Evolutionary conservation across 1,140 invertebrate genomes (phyloP), one percentile per base, ranked within the genome.

Genomic region (Oryctes rhinoceros): DNA sequence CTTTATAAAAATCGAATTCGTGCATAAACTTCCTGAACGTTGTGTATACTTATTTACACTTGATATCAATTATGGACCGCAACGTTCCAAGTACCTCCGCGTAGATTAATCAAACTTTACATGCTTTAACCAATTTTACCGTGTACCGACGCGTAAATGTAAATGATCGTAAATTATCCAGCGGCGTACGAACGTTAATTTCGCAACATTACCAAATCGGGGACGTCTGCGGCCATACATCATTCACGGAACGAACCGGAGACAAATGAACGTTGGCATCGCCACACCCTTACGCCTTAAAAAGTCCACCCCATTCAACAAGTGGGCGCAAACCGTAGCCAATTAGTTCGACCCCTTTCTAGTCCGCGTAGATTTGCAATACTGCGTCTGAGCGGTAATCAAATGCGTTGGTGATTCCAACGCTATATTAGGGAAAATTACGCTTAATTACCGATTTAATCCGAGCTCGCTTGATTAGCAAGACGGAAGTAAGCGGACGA

Each of bases 221-320:
- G 24, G 9, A 30, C 65, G 24, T 71, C 35, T 37, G 9, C 24
- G 24, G 24, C 24, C 6, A 24, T 71, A 30, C 65, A 24, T 71
- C 65, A 71, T 24, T 35, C 65, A 9, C 35, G 18, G 20, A 71
- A 35, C 24, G 65, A 24, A 71, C 24, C 39, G 9, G 24, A 71
- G 20, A 24, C 13, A 37, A 71, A 71, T 37, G 24, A 37, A 15
- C 65, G 65, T 71, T 30, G 65, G 65, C 35, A 71, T 35, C 15
- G 65, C 65, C 65, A 71, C 65, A 71, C 65, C 65, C 65, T 71
- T 71, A 20, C 13, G 24, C 20, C 65, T 71, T 30, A 35, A 24
- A 71, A 71, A 71, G 65, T 71, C 65, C 65, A 71, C 65, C 65
- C 65, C 65, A 24, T 71, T 71, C 65, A 71, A 71, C 65, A 71